Conservation (phyloP, 1,140 invertebrate genomes). For the Drosophila watanabei region DNA sequence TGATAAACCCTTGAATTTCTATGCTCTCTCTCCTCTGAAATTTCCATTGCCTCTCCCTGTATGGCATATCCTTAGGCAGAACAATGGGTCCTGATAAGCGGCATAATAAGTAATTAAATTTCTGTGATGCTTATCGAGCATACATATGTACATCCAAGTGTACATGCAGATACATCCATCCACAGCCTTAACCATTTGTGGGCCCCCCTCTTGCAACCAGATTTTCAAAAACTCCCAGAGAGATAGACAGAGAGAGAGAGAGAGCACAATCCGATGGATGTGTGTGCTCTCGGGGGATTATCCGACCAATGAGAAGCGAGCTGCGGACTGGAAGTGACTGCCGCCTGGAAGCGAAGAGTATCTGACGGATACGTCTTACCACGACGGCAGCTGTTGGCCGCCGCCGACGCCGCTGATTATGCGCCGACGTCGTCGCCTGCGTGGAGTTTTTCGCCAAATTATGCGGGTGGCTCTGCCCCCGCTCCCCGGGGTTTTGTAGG, state of each 20-base stretch:
- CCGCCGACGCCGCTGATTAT: constrained; percentile 54
- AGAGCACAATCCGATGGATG: background rate
- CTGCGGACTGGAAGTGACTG: constrained; percentile 52
- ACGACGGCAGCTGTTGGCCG: constrained; percentile 58
- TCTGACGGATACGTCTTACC: constrained; percentile 56
- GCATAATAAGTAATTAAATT: constrained; percentile 74
- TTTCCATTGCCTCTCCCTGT: constrained; percentile 11
- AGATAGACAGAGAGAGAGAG: background rate
- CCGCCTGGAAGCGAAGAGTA: constrained; percentile 56
- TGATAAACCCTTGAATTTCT: constrained; percentile 47
- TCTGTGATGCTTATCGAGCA: constrained; percentile 62
- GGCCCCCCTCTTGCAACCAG: background rate
- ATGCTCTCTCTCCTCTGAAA: constrained; percentile 19
- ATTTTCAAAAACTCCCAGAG: constrained; percentile 47
- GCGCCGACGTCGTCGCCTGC: constrained; percentile 67
- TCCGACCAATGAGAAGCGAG: constrained; percentile 69
- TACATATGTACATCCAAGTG: background rate
- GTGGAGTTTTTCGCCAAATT: constrained; percentile 80
- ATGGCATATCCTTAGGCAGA: constrained; percentile 34
- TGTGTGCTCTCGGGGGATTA: constrained; percentile 47
- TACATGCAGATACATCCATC: constrained; percentile 14
- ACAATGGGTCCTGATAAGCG: constrained; percentile 63
- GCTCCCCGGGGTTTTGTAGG: constrained; percentile 71
- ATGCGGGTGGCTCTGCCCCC: constrained; percentile 69
- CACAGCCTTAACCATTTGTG: constrained; percentile 1